Base-by-base conservation (phyloP, 2,888 invertebrate genomes). In the Aporophyla nigra region DNA sequence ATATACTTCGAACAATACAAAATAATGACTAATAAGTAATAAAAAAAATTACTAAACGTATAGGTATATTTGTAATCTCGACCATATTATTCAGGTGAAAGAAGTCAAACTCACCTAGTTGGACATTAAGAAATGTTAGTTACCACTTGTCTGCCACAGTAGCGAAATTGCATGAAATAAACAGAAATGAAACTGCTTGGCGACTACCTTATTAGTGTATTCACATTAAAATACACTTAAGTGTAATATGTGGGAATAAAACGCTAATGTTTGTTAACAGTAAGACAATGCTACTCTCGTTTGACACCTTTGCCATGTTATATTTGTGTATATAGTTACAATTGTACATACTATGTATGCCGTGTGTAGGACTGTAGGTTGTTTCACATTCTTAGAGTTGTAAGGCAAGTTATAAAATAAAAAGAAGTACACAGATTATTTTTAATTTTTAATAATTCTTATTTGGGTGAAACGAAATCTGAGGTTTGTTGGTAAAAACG, bases 301-400 rank as follows among this genome's bases (percentile, higher is more conserved):
- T 89, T 81, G 87, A 91, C 88, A 90, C 88, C 91, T 93, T 92
- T 93, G 93, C 93, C 93, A 92, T 92, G 89, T 93, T 92, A 91
- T 94, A 93, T 93, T 93, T 90, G 91, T 96, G 95, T 96, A 95
- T 92, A 96, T 96, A 96, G 91, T 92, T 92, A 93, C 88, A 89
- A 93, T 90, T 96, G 96, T 96, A 96, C 95, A 96, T 96, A 96
- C 95, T 94, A 92, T 95, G 95, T 96, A 96, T 96, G 96, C 93
- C 92, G 93, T 94, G 93, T 93, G 94, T 96, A 95, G 94, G 90
- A 91, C 91, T 93, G 94, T 96, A 96, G 95, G 93, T 94, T 93
- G 93, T 95, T 94, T 94, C 93, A 94, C 90, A 89, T 93, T 92
- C 91, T 91, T 95, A 95, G 93, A 88, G 77, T 90, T 90, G 86